Percentiles rank a stretch among this genome's conserved stretches.
Evolutionary conservation across 2,888 invertebrate species (phyloP).

Genomic region (Trimorus sp.): DNA sequence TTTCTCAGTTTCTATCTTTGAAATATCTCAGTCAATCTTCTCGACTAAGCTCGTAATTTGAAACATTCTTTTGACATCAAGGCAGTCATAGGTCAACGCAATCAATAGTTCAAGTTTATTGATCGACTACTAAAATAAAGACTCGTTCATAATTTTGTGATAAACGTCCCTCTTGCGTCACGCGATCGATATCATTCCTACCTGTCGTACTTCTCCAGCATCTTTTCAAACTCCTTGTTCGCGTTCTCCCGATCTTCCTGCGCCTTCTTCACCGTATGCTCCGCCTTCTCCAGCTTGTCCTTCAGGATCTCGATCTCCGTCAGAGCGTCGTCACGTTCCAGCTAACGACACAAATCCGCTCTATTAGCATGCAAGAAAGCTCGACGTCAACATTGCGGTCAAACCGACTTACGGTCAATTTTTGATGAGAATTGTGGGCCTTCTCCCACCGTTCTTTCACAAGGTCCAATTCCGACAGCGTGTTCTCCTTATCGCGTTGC

Average conservation of each 20-base stretch:
- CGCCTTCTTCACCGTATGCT: constrained; percentile 91
- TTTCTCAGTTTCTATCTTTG: neutral
- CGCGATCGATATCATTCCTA: constrained; percentile 78
- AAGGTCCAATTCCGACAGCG: constrained; percentile 92
- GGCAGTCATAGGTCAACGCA: constrained; percentile 53
- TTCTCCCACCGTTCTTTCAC: constrained; percentile 95
- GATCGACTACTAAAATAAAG: constrained; percentile 67
- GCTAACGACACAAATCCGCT: constrained; percentile 80
- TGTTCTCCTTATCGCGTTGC: constrained; percentile 92
- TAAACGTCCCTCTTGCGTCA: constrained; percentile 50
- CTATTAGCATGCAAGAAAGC: no score
- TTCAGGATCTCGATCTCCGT: constrained; percentile 93
- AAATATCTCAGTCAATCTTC: constrained; percentile 7
- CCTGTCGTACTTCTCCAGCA: constrained; percentile 96
- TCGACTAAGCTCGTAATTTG: constrained; percentile 25
- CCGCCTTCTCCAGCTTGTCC: constrained; percentile 94
- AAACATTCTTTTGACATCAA: constrained; percentile 36
- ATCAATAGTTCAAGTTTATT: constrained; percentile 57
- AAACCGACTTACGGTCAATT: constrained; percentile 85
- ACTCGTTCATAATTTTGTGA: constrained; percentile 50
- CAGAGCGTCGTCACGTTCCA: constrained; percentile 92
- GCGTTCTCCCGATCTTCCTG: constrained; percentile 93
- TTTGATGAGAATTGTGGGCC: constrained; percentile 91
- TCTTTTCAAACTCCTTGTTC: constrained; percentile 95
- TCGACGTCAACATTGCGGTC: neutral